A percentile compares a stretch with the other conserved stretches of the same genome.
phyloP scores from a whole-genome alignment of 2,888 invertebrate genomes.

The Ornithoptera priamus region DNA sequence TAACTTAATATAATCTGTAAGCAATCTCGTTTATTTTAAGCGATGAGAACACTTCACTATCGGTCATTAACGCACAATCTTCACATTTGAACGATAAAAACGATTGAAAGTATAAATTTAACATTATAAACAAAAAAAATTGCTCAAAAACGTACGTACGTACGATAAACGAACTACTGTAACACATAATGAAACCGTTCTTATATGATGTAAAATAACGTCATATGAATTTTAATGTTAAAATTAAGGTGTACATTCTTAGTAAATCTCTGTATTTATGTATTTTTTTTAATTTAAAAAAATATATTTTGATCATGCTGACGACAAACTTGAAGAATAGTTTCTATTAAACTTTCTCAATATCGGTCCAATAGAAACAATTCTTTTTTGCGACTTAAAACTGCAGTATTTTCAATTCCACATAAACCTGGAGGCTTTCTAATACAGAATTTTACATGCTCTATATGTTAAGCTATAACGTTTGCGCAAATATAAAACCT shows the following conservation, averaged over 20 bases:
- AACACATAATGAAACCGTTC: too few relatives aligned
- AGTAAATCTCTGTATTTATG: too few relatives aligned
- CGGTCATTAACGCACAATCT: constrained; percentile 16
- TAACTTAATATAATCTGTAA: constrained; percentile 1
- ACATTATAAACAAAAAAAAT: neutral
- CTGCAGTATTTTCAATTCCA: neutral
- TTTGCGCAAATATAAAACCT: constrained; percentile 27
- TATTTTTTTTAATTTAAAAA: neutral
- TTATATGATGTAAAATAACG: too few relatives aligned
- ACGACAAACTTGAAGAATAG: neutral
- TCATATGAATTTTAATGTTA: too few relatives aligned
- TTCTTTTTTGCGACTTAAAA: neutral
- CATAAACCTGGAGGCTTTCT: neutral
- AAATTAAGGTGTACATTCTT: too few relatives aligned
- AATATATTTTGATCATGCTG: neutral
- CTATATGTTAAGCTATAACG: neutral
- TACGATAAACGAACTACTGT: too few relatives aligned
- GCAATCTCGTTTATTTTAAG: constrained; percentile 8
- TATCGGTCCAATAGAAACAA: too few relatives aligned
- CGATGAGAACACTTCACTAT: constrained; percentile 20
- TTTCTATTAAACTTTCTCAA: too few relatives aligned
- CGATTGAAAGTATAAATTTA: neutral
- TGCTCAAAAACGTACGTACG: too few relatives aligned
- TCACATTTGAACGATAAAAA: constrained; percentile 14
- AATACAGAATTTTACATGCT: neutral